Evolutionary conservation across 1,140 invertebrate genomes (phyloP).

Genomic region (Tetramorium simillimum): DNA sequence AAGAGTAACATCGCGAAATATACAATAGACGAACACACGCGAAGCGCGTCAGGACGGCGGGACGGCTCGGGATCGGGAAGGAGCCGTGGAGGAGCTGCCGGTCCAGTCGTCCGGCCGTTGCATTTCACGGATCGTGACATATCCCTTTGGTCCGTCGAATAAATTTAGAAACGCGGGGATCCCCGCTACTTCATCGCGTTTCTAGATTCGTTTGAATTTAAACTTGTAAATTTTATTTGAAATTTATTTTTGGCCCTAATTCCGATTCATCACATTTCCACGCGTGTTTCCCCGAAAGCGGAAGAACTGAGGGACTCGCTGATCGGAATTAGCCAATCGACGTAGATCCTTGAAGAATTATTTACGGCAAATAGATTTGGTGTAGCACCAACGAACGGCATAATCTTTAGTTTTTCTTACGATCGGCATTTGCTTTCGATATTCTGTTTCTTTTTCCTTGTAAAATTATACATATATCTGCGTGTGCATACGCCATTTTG

Average conservation of each 20-base stretch:
- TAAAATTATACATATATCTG: constrained; percentile 78
- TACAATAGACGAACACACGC: constrained; percentile 76
- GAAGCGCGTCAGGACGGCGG: constrained; percentile 73
- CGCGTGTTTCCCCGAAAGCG: too few relatives aligned
- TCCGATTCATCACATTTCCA: background rate
- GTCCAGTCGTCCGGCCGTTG: constrained; percentile 10
- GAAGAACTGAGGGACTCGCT: background rate
- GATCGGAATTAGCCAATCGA: background rate
- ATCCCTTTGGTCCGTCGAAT: constrained; percentile 33
- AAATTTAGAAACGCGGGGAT: background rate
- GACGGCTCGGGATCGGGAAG: constrained; percentile 18
- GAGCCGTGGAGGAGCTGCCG: background rate
- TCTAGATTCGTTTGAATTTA: background rate
- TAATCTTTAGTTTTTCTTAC: constrained; percentile 28
- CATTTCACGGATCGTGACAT: constrained; percentile 49
- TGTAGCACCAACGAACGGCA: constrained; percentile 20
- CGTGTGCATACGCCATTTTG: constrained; percentile 68
- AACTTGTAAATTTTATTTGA: constrained; percentile 6
- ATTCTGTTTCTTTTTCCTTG: constrained; percentile 78
- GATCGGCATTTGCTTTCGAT: constrained; percentile 4
- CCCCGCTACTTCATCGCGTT: background rate
- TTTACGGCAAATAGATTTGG: constrained; percentile 44
- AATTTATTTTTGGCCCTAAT: background rate
- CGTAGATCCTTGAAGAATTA: background rate
- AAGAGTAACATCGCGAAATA: constrained; percentile 74